Evolutionary conservation across 2,888 invertebrate genomes (phyloP), one percentile per base, ranked within the genome.

Genomic region (Lithodes maja): DNA sequence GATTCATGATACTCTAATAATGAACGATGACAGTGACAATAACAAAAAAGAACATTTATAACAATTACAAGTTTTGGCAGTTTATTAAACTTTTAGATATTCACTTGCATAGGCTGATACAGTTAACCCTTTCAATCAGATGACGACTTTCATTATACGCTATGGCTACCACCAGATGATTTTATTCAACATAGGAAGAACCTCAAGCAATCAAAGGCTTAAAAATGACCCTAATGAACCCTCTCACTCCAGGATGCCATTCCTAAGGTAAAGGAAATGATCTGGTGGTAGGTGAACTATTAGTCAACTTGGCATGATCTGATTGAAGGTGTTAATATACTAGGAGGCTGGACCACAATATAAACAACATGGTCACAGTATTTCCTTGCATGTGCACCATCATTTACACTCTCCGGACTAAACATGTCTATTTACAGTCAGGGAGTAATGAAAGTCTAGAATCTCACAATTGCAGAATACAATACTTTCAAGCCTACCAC

Each of bases 91-190:
- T 71, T 86, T 80, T 82, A 75, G 85, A 89, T 81, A 84, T 84
- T 89, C 85, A 75, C 81, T 89, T 89, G 88, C 88, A 89, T 89
- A 89, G 88, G 84, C 88, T 89, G 85, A 89, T 89, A 85, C 88
- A 89, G 54, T 81, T 33, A 33, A 33, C 33, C 33, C 33, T 33
- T 33, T 33, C 33, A 33, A 33, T 33, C 33, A 33, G 33, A 33
- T 33, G 33, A 33, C 33, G 33, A 33, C 0, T 33, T 33, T 33
- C 33, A 33, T 33, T 33, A 33, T 33, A 33, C 33, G 33, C 33
- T 33, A 33, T 33, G 33, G 33, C 33, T 33, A 33, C 33, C 33
- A 33, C 33, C 33, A 33, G 33, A 33, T 33, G 33, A 33, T 33
- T 33, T 33, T 33, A 33, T 33, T 33, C 33, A 33, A 33, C 33